These are phyloP conservation scores for Aricia agestis DNA, from an alignment of 1,140 invertebrate genomes.

Conservation along the genomic window DNA sequence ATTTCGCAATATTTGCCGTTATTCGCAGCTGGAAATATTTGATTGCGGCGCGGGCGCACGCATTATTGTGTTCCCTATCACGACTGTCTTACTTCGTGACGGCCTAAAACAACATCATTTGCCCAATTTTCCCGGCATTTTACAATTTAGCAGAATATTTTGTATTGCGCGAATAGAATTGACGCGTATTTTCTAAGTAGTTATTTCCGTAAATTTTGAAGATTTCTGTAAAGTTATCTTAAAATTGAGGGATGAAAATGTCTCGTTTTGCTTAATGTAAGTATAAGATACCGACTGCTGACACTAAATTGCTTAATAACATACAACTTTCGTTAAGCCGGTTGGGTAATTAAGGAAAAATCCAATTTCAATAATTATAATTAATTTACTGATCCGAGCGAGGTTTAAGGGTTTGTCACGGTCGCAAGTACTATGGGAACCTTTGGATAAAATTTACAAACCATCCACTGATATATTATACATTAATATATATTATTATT, in stretches of 20 bases:
- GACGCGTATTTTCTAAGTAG: neutral
- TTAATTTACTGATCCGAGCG: too few relatives aligned
- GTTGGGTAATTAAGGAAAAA: neutral
- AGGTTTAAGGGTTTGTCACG: too few relatives aligned
- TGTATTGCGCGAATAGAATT: neutral
- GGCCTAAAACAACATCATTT: neutral
- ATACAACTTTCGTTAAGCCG: neutral
- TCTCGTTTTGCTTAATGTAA: too few relatives aligned
- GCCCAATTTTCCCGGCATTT: neutral
- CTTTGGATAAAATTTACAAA: too few relatives aligned
- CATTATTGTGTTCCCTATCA: constrained; percentile 10
- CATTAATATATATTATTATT: too few relatives aligned
- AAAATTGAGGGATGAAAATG: neutral
- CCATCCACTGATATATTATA: too few relatives aligned
- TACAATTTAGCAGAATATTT: neutral
- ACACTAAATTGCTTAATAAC: neutral
- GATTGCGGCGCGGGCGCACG: neutral
- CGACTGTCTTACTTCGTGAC: constrained; percentile 7
- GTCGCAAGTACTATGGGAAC: too few relatives aligned
- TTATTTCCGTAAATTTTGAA: neutral
- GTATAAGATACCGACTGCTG: too few relatives aligned
- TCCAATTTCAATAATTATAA: neutral
- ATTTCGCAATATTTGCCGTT: neutral
- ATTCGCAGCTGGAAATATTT: neutral
- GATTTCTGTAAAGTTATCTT: too few relatives aligned